phyloP scores from a whole-genome alignment of 2,888 invertebrate genomes.

The Caenorhabditis wallacei region DNA sequence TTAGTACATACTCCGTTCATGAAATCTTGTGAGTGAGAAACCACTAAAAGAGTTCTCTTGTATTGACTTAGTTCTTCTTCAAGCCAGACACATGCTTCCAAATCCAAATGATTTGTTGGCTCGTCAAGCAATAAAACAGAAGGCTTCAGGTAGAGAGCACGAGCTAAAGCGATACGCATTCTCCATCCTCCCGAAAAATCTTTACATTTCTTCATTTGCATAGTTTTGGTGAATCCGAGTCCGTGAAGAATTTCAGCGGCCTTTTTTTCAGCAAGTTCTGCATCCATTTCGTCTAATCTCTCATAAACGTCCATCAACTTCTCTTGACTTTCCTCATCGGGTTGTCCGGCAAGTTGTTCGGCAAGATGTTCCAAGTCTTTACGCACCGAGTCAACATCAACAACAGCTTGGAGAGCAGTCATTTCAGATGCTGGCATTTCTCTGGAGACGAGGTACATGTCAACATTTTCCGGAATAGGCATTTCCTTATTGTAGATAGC shows the following conservation, averaged over 20 bases:
- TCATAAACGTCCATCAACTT: slow-evolving; percentile 98
- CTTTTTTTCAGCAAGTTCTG: slow-evolving; percentile 94
- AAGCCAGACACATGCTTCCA: slow-evolving; percentile 99
- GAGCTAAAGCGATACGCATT: slow-evolving; percentile 87
- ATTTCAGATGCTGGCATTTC: slow-evolving; percentile 99
- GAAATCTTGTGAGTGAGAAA: slow-evolving; percentile 99
- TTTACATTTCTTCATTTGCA: slow-evolving; percentile 88
- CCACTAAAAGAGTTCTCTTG: slow-evolving; percentile 95
- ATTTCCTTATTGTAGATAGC: slow-evolving; percentile 94
- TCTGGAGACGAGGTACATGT: slow-evolving; percentile 92
- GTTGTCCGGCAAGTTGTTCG: slow-evolving; percentile 91
- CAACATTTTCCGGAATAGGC: slow-evolving; percentile 96
- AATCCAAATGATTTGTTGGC: slow-evolving; percentile 86
- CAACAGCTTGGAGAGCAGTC: slow-evolving; percentile 93
- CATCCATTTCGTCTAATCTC: slow-evolving; percentile 95
- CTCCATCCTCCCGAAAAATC: slow-evolving; percentile 87
- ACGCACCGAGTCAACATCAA: slow-evolving; percentile 98
- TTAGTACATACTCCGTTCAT: slow-evolving; percentile 94
- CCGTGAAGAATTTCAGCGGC: slow-evolving; percentile 97
- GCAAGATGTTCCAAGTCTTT: slow-evolving; percentile 93
- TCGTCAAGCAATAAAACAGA: slow-evolving; percentile 86
- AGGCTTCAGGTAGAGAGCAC: slow-evolving; percentile 86
- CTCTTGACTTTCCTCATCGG: slow-evolving; percentile 95
- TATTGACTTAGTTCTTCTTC: slow-evolving; percentile 97
- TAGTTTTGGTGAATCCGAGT: slow-evolving; percentile 92